Conservation (phyloP, 2,888 invertebrate species). For the Phaonia tiefii region DNA sequence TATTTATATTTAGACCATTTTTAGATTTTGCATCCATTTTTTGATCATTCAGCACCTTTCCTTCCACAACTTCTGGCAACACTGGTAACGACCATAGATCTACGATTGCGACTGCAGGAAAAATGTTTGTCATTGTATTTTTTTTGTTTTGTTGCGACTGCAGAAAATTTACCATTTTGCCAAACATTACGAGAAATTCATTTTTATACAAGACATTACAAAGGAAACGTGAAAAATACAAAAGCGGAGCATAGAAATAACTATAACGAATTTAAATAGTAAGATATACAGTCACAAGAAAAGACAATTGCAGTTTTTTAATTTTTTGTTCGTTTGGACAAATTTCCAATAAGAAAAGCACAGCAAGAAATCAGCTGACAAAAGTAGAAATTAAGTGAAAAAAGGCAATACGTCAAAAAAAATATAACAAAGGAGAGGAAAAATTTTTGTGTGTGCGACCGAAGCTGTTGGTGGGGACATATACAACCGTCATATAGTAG, state of each 20-base stretch:
- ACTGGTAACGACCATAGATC: too few relatives aligned
- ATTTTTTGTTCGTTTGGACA: not conserved
- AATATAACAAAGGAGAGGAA: conserved; percentile 53
- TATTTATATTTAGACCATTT: too few relatives aligned
- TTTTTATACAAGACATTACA: conserved; percentile 30
- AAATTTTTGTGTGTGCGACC: conserved; percentile 15
- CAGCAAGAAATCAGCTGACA: conserved; percentile 59
- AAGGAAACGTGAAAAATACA: conserved; percentile 12
- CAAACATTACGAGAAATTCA: conserved; percentile 14
- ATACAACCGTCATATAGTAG: not conserved
- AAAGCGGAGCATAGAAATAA: not conserved
- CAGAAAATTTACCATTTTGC: conserved; percentile 28
- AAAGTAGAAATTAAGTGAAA: conserved; percentile 34
- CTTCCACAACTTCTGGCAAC: conserved; percentile 42
- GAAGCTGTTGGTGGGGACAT: conserved; percentile 33
- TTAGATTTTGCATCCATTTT: too few relatives aligned
- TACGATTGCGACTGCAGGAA: conserved; percentile 20
- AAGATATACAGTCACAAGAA: conserved; percentile 34
- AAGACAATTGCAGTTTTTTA: conserved; percentile 10
- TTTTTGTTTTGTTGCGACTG: conserved; percentile 54
- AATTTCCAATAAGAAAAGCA: conserved; percentile 34
- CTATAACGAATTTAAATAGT: not conserved
- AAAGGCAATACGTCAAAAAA: conserved; percentile 51
- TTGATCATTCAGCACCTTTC: too few relatives aligned
- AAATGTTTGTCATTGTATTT: conserved; percentile 65